Base-by-base conservation (phyloP, 2,888 invertebrate genomes). In the Folsomia candida region DNA sequence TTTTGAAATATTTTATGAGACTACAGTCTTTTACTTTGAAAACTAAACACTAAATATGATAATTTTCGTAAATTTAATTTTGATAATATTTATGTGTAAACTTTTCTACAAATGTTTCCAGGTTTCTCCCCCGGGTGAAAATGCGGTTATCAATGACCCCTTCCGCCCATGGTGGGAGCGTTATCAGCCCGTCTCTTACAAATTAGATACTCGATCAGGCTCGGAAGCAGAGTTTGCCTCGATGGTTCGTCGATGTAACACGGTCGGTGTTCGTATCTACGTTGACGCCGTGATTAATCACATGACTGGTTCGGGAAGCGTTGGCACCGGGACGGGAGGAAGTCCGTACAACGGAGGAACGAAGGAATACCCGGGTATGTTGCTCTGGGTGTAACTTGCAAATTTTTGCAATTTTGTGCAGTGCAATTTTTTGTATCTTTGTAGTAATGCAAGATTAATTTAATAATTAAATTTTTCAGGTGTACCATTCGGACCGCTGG, bases 81-180 rank as follows among this genome's bases (percentile, higher is more conserved):
- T n/a, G n/a, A n/a, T n/a, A n/a, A n/a, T n/a, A n/a, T n/a, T n/a
- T n/a, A n/a, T n/a, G n/a, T n/a, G n/a, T n/a, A n/a, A n/a, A n/a
- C n/a, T n/a, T n/a, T n/a, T n/a, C n/a, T n/a, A n/a, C n/a, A n/a
- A n/a, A n/a, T n/a, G n/a, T n/a, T n/a, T n/a, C n/a, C 78, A 90
- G 90, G 86, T 91, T 4, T 92, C 92, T 0, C 92, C 92, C 6
- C 87, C 89, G 0, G 89, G 87, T 79, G 93, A 92, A 82, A 91
- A 92, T 81, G 82, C 89, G 47, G 84, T 88, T 0, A 84, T 90
- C 47, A 70, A 61, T 2, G 59, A 63, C 24, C 72, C 74, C 11
- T 63, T 69, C 70, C 86, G 91, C 0, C 91, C 94, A 0, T 95
- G 94, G 94, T 94, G 89, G 89, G 93, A 94, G 82, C 82, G 93